Base-by-base conservation (phyloP, 2,113 vertebrate species). In the Falco punctatus region DNA sequence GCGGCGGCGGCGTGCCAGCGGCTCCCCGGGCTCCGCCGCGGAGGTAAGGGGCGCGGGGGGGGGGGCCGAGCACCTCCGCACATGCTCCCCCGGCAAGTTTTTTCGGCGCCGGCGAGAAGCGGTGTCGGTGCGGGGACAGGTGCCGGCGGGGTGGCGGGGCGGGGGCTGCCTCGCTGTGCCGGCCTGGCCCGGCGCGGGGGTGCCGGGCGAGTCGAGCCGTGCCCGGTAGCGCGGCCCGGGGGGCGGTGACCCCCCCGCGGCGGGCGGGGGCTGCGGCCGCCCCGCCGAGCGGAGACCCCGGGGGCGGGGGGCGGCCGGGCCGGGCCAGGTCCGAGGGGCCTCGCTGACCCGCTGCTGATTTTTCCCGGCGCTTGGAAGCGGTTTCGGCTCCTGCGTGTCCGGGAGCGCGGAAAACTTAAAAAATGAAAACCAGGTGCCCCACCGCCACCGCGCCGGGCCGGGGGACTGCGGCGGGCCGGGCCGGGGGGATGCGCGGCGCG, bases 401-500 rank as follows among this genome's bases (percentile, higher is more conserved):
- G 18, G 21, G 21, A 73, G 80, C 9, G 44, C 35, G 26, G 46
- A 61, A 79, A 89, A 93, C 92, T 95, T 85, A 67, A 54, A 59
- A 54, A 61, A 12, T 10, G 42, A 46, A n/a, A n/a, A n/a, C 10
- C 15, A 61, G 20, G 57, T 51, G 35, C 9, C 52, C 52, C 32
- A 14, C n/a, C 23, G 33, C n/a, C 32, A 14, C n/a, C 23, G 33
- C n/a, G n/a, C n/a, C n/a, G n/a, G 9, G 32, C 14, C 7, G n/a
- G 44, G 44, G 33, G 42, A 38, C 27, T 55, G 55, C 21, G 19
- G 17, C 18, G 32, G 15, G 16, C 24, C 32, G 54, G 49, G 44
- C 19, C 40, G 87, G 78, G 89, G 95, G 95, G 90, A 95, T 96
- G 92, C 23, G 70, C 51, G 24, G 81, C 5, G 44, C 38, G n/a